Base-by-base conservation (phyloP, 64 coral and sea anemone species). In the Dendrophyllia cribrosa region DNA sequence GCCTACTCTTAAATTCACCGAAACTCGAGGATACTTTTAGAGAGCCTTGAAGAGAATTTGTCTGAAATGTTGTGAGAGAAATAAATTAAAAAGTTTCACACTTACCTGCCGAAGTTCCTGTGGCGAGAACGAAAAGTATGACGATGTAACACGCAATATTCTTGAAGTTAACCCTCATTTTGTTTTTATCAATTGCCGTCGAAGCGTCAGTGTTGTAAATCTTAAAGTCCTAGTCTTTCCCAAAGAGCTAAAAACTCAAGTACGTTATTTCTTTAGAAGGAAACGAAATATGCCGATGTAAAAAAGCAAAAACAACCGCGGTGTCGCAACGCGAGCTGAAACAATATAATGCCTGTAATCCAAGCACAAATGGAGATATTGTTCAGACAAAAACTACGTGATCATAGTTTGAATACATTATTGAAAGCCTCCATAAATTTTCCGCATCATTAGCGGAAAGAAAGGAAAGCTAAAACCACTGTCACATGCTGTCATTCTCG, bases 381-480 rank as follows among this genome's bases (percentile, higher is more conserved):
- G 47, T 20, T 51, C 5, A 12, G 13, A 73, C 15, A 24, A 14
- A 72, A 14, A 72, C 10, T 72, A 72, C 66, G 66, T 72, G 70
- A 13, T 44, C 26, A 34, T 7, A 50, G 0, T 75, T 50, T 75
- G 45, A 44, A 51, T 50, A 50, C 70, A 16, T 78, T 4, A 7
- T 78, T 9, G 51, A 56, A 78, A 58, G 9, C 75, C 20, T 55
- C 22, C 58, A 80, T 80, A 60, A 43, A 80, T 80, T 59, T 60
- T 80, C 53, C 24, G 77, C 77, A 43, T 43, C 25, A 34, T 60
- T 61, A 16, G 5, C 4, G 6, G 60, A 46, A 44, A 73, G 14
- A 43, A 43, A 73, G 12, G 14, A 46, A 6, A 70, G 14, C 43
- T 56, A 6, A 15, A 45, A 45, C 13, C 34, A 20, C 67, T 70